Percentiles rank a stretch among this genome's conserved stretches.
Conservation (phyloP, 2,888 invertebrate species). For the Euzetes globulus region DNA sequence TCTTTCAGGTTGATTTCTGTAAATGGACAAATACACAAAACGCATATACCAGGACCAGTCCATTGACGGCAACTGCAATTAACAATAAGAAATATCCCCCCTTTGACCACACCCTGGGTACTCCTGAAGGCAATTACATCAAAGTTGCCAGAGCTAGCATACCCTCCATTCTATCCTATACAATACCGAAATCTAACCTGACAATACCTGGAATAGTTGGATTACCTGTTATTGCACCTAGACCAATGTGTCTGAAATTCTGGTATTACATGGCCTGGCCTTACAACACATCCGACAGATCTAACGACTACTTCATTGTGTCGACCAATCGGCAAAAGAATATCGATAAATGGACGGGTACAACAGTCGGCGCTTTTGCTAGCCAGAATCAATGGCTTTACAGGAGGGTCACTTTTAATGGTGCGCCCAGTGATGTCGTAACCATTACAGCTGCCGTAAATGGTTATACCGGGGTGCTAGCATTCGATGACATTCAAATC, state of each 20-base stretch:
- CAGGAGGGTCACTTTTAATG: neutral
- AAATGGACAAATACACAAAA: neutral
- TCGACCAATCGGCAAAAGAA: too few species aligned
- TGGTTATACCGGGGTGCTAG: too few species aligned
- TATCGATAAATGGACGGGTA: too few species aligned
- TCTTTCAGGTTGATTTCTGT: neutral
- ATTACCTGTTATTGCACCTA: neutral
- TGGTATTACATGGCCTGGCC: neutral
- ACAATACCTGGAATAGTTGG: neutral
- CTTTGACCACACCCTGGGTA: conserved; percentile 18
- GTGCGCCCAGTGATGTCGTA: neutral
- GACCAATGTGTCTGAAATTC: conserved; percentile 20
- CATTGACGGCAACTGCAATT: neutral
- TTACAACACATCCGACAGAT: neutral
- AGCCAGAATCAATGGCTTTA: neutral
- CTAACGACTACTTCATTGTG: too few species aligned
- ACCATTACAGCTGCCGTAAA: conserved; percentile 17
- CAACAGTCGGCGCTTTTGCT: neutral
- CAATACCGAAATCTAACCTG: too few species aligned
- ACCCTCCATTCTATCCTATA: neutral
- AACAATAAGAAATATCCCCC: neutral
- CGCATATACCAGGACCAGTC: neutral
- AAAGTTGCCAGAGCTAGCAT: neutral
- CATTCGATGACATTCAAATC: conserved; percentile 39
- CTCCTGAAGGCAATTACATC: conserved; percentile 1